phyloP scores from a whole-genome alignment of 2,113 vertebrate genomes.

The Eulacestoma nigropectus region DNA sequence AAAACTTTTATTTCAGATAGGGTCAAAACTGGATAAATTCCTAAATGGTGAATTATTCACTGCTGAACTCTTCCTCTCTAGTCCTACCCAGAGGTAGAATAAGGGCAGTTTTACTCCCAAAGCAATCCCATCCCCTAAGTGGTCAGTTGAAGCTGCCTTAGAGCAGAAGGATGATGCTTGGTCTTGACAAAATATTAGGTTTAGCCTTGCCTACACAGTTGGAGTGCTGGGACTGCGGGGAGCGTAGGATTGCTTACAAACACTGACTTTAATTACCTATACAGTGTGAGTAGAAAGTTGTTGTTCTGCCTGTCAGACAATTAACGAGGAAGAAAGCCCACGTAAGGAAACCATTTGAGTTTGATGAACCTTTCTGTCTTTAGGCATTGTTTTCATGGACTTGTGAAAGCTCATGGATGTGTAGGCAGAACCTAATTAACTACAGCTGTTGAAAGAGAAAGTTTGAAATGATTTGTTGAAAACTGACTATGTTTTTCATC shows the following conservation, averaged over 20 bases:
- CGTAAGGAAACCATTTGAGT: neutral
- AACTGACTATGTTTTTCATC: neutral
- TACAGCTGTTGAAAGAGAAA: neutral
- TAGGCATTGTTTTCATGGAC: neutral
- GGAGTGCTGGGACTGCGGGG: accelerated
- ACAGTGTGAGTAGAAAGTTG: neutral
- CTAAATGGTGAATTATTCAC: neutral
- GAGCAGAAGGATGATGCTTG: neutral
- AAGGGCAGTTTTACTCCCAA: neutral
- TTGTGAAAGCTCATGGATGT: neutral
- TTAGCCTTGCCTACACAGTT: neutral
- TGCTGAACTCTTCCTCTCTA: neutral
- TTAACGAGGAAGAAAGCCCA: neutral
- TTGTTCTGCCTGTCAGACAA: neutral
- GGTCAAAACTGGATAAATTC: neutral
- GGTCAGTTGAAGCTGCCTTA: neutral
- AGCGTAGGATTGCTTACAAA: neutral
- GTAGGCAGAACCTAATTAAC: neutral
- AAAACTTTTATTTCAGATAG: neutral
- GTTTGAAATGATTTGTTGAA: neutral
- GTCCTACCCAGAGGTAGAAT: neutral
- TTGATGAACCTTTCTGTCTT: neutral
- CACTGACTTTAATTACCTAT: neutral
- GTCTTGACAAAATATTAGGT: neutral
- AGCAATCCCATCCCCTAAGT: neutral